Evolutionary conservation across 2,113 vertebrate genomes (phyloP), one percentile per base, ranked within the genome.

Genomic region (Poicephalus meyeri): DNA sequence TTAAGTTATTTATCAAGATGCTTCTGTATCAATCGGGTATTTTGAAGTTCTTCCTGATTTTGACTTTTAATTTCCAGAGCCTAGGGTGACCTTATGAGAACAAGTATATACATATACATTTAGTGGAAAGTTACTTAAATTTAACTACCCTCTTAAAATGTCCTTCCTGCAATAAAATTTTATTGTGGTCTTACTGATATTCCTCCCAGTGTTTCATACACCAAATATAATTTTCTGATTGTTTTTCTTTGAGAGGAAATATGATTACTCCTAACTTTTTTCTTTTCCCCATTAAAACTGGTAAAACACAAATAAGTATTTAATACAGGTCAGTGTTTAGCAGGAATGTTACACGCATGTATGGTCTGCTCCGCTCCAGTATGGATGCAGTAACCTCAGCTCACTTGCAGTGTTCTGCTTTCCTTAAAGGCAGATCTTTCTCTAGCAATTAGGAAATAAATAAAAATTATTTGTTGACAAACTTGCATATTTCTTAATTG

Each of bases 61-160:
- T 50, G 14, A 33, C 35, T 82, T 74, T 92, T 56, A 77, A 81
- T 33, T 79, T 74, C 31, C 41, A 79, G 58, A 28, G 31, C n/a
- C 64, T 44, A 86, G 60, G 56, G 33, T 39, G 65, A 95, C 82
- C 79, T 92, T 77, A 88, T 15, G 71, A 58, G 91, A 84, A 87
- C 82, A 70, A 90, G 47, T 70, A 33, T 8, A 33, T 26, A 83
- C 31, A 16, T 50, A 37, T 1, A 65, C 56, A 71, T 64, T 74
- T 74, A 96, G 49, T 64, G 56, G 65, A 72, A 64, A 90, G 58
- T 35, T 94, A 84, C 10, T 92, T 66, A 86, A 87, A 76, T 50
- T 50, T 60, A 95, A 70, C 50, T 86, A 88, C 70, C 83, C 88
- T 82, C 71, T 83, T 88, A 86, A 92, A 97, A 91, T 81, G 29